Percentiles rank a stretch among this genome's conserved stretches.
Conservation (phyloP, 2,888 invertebrate species). For the Autographa gamma region DNA sequence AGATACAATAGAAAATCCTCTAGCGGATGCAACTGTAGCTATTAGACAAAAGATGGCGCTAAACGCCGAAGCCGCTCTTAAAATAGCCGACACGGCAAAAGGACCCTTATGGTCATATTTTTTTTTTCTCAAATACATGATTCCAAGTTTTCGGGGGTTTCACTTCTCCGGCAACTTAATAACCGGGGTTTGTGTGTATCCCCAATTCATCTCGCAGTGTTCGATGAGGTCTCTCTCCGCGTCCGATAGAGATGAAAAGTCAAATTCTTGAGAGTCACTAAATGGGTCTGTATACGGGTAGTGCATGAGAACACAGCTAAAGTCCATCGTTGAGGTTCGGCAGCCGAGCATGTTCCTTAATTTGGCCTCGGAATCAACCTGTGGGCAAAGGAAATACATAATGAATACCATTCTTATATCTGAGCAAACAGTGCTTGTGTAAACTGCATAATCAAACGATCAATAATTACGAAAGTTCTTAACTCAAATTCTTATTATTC, state of each 20-base stretch:
- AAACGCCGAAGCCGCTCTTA: constrained; percentile 70
- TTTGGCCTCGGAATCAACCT: constrained; percentile 89
- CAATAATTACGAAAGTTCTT: too few relatives aligned
- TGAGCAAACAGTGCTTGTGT: not conserved
- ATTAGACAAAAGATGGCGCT: constrained; percentile 75
- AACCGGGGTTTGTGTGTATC: constrained; percentile 90
- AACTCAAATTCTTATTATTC: too few relatives aligned
- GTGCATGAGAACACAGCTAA: constrained; percentile 89
- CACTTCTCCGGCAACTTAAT: constrained; percentile 91
- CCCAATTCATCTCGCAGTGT: constrained; percentile 91
- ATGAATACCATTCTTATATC: constrained; percentile 50
- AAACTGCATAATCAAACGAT: not conserved
- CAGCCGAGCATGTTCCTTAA: constrained; percentile 84
- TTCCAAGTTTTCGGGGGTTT: constrained; percentile 59
- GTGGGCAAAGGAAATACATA: constrained; percentile 71
- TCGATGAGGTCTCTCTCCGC: constrained; percentile 90
- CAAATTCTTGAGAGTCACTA: constrained; percentile 81
- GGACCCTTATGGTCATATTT: constrained; percentile 46
- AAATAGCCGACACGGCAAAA: constrained; percentile 48
- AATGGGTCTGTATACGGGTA: constrained; percentile 85
- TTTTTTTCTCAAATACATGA: constrained; percentile 64
- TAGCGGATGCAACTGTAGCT: constrained; percentile 53
- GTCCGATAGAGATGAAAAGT: constrained; percentile 87
- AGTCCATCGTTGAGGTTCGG: constrained; percentile 82
- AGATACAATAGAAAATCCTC: constrained; percentile 39